Base-by-base conservation (phyloP, 2,113 vertebrate genomes). In the Nibea albiflora region DNA sequence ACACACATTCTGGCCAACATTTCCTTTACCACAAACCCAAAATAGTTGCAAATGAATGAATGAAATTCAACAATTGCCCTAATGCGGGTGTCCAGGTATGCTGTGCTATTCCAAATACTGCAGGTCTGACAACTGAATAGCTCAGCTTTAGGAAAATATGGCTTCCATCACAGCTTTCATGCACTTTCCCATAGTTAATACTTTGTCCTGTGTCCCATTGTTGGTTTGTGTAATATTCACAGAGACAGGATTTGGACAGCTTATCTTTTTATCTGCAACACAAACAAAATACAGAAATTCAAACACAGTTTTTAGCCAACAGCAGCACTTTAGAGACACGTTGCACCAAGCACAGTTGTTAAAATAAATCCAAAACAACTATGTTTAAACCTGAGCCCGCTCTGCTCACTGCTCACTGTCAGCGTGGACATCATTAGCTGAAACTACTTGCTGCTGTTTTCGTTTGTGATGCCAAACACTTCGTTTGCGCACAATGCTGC, bases 211-310 rank as follows among this genome's bases (percentile, higher is more conserved):
- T 26, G 16, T 46, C 28, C 22, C 16, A 8, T 22, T 70, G 47
- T 19, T 53, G 66, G 61, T 69, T 70, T 53, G 12, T 28, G 46
- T 70, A 70, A 52, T 69, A 49, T 73, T 24, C 56, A 63, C 11
- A 4, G 46, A 63, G 72, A 17, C 17, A 22, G 58, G 8, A 74
- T 60, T 62, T 62, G 52, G 35, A 57, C 22, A 44, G 61, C 50
- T 47, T 31, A 31, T 39, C 46, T 62, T 31, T 47, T 72, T 20
- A 57, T 64, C 35, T 71, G 14, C 57, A 26, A 47, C 57, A 56
- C 70, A 61, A 57, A 81, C 52, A 58, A 50, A 58, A 77, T 68
- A 20, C 39, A 12, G 9, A 71, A 62, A 77, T 64, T 54, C 5
- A 56, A 54, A 56, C 63, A 26, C 42, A 16, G 49, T 74, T 84